Evolutionary conservation across 2,888 invertebrate genomes (phyloP).

Genomic region (Baccha elongata): DNA sequence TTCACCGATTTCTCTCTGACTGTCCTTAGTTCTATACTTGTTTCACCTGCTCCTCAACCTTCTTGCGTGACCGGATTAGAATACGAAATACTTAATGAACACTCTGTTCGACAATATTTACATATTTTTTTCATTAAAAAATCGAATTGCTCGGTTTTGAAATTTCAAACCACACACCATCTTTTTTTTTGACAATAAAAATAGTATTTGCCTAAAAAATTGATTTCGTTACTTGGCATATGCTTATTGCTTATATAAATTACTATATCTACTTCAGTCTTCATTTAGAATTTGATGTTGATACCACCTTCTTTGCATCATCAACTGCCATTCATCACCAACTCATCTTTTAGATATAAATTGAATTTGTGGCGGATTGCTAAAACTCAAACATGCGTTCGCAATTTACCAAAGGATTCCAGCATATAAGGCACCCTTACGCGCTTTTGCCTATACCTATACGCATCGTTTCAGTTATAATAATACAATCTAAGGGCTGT

Average conservation of each 20-base stretch:
- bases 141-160: not conserved
- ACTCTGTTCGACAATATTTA: no score
- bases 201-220: not conserved
- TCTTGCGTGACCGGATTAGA: no score
- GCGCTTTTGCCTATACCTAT: no score
- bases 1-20: no score
- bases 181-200: not conserved
- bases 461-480: conserved; percentile 25
- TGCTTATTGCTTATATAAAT: not conserved
- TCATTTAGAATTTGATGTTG: conserved; percentile 2
- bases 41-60: no score
- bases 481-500: conserved; percentile 18
- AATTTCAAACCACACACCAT: not conserved
- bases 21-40: no score
- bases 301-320: conserved; percentile 23
- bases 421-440: not conserved
- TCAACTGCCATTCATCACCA: conserved; percentile 49
- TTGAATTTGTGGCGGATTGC: conserved; percentile 72
- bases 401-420: conserved; percentile 68
- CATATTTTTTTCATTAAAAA: not conserved
- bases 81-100: no score
- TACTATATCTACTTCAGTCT: conserved; percentile 3
- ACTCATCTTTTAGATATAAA: conserved; percentile 59
- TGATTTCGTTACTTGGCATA: not conserved
- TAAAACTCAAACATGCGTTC: conserved; percentile 72